Percentiles rank a stretch among this genome's conserved stretches.
These are phyloP conservation scores for Drosophila prosaltans DNA, from an alignment of 1,140 invertebrate species.

Conservation along the genomic window DNA sequence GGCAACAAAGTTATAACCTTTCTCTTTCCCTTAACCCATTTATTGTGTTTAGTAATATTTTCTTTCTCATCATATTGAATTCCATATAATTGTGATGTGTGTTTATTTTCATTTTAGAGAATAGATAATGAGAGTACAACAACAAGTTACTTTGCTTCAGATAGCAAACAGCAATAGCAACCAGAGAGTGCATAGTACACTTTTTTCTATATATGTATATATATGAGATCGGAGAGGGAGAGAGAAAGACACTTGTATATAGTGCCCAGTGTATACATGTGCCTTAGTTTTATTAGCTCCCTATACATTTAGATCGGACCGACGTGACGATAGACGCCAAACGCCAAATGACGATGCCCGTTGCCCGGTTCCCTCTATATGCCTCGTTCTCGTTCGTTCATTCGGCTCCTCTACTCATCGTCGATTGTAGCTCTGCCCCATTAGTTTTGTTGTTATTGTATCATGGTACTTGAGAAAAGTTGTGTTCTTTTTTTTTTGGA, in stretches of 20 bases:
- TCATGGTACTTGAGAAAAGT: conserved; percentile 25
- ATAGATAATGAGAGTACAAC: conserved; percentile 50
- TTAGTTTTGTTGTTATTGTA: not conserved
- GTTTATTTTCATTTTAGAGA: conserved; percentile 61
- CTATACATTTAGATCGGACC: not conserved
- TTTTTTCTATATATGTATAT: conserved; percentile 1
- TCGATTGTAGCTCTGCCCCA: not conserved
- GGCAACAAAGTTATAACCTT: not conserved
- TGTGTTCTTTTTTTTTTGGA: conserved; percentile 25
- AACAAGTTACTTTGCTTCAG: conserved; percentile 43
- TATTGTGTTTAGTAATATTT: conserved; percentile 27
- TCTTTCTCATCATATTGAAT: conserved; percentile 4
- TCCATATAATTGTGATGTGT: conserved; percentile 19
- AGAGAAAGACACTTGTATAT: conserved; percentile 9
- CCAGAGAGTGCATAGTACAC: conserved; percentile 68
- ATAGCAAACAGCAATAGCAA: conserved; percentile 32
- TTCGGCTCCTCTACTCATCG: not conserved
- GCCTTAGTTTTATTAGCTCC: conserved; percentile 14
- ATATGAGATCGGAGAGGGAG: conserved; percentile 16
- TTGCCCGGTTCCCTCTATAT: not conserved
- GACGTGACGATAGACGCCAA: not conserved
- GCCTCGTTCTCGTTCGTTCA: not conserved
- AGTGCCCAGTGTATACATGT: not conserved
- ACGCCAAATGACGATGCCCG: not conserved
- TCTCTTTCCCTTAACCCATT: not conserved